Evolutionary conservation across 1,140 invertebrate genomes (phyloP).

Genomic region (Neotoxoptera formosana): DNA sequence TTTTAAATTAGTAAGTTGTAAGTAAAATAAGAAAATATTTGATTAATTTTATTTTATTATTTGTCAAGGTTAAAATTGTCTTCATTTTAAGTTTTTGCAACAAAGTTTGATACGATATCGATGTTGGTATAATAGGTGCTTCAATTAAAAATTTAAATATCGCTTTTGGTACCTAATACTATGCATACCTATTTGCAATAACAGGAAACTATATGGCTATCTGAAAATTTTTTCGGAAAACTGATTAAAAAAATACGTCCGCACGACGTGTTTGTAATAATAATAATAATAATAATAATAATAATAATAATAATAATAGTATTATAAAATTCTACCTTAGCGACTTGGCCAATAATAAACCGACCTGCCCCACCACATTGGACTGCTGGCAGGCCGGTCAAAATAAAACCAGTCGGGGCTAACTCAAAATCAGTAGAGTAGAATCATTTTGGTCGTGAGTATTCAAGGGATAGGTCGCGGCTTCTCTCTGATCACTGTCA

Average conservation of each 20-base stretch:
- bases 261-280: too few species aligned
- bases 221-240: neutral
- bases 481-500: neutral
- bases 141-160: too few species aligned
- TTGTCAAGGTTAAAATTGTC: too few species aligned
- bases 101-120: too few species aligned
- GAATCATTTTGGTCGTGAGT: neutral
- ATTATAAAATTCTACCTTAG: neutral
- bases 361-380: neutral
- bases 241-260: neutral
- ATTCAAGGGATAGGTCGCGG: neutral
- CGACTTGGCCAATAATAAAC: neutral
- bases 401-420: neutral
- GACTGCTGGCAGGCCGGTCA: neutral
- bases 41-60: too few species aligned
- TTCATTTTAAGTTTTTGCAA: too few species aligned
- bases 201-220: neutral
- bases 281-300: too few species aligned
- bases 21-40: too few species aligned
- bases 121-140: too few species aligned
- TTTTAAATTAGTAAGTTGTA: neutral
- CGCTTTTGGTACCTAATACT: too few species aligned
- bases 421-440: neutral
- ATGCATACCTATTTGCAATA: too few species aligned
- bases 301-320: too few species aligned